Base-by-base conservation (phyloP, 2,113 vertebrate species). In the Strix aluco region DNA sequence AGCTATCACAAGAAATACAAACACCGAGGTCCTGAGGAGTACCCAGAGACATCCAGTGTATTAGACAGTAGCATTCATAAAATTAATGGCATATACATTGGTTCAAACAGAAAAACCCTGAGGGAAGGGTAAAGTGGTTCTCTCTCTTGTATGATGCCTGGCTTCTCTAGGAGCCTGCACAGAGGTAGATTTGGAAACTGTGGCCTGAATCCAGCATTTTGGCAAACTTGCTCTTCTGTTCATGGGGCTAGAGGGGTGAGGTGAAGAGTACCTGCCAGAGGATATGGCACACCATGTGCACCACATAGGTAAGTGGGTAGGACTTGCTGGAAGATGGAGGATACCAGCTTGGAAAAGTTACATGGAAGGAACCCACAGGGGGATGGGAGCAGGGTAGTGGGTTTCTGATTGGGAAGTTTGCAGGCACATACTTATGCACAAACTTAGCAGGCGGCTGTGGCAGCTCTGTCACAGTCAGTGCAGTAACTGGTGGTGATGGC, bases 281-380 rank as follows among this genome's bases (percentile, higher is more conserved):
- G 13, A 13, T 7, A 9, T 22, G 14, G 14, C 26, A 46, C 19
- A 19, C 8, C 11, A 29, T 5, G 6, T 17, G 38, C 8, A 36
- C 27, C 46, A 21, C 22, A 16, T 0, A 25, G 26, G 13, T 36
- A 58, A 66, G 29, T 5, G 16, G 20, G 19, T 7, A 46, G 34
- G 21, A 61, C 27, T 49, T 3, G 0, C 16, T 77, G 69, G 13
- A 26, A 73, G 21, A 21, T 30, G 12, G 2, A 9, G 3, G 1
- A 58, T 2, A 20, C 5, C 19, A 69, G 10, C 11, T 17, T 49
- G 58, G 40, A 65, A 66, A 72, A 3, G 3, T 21, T 44, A 16
- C 0, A 0, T 6, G 11, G 42, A 29, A 73, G 13, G 14, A 61
- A 34, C 2, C 2, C 34, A 29, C 14, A 61, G n/a, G 4, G 20